These are phyloP conservation scores for Drosophila gunungcola DNA, from an alignment of 1,140 invertebrate genomes.

Conservation along the genomic window DNA sequence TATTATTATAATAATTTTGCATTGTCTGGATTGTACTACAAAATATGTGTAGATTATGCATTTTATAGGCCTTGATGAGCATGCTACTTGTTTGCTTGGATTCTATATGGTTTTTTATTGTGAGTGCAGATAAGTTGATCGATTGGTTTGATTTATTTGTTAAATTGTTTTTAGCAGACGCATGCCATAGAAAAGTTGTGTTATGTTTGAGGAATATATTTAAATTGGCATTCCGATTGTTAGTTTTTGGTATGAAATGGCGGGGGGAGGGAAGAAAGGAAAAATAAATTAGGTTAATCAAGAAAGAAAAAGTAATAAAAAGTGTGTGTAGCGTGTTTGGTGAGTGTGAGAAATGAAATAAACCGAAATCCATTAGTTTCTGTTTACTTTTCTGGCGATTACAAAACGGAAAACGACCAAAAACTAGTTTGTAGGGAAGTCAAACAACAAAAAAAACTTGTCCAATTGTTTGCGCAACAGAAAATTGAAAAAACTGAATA, in stretches of 20 bases:
- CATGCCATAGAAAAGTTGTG: constrained; percentile 31
- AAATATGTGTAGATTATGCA: constrained; percentile 26
- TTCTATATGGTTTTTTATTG: constrained; percentile 37
- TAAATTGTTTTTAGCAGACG: constrained; percentile 21
- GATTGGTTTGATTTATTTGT: constrained; percentile 22
- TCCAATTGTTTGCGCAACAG: constrained; percentile 57
- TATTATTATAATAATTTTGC: constrained; percentile 18
- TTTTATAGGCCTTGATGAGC: constrained; percentile 39
- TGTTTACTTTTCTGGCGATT: constrained; percentile 9
- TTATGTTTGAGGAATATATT: constrained; percentile 20
- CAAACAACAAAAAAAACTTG: constrained; percentile 45
- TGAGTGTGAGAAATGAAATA: constrained; percentile 31
- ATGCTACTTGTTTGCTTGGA: constrained; percentile 73
- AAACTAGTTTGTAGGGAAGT: constrained; percentile 34
- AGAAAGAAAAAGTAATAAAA: constrained; percentile 16
- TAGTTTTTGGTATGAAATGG: constrained; percentile 22
- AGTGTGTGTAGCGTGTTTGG: constrained; percentile 13
- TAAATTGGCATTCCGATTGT: constrained; percentile 42
- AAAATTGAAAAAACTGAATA: constrained; percentile 51
- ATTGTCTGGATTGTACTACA: constrained; percentile 29
- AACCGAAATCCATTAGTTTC: constrained; percentile 7
- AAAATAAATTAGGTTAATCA: constrained; percentile 50
- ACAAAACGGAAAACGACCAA: constrained; percentile 11
- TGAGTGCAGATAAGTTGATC: constrained; percentile 13
- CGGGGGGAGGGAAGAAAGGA: constrained; percentile 26